Evolutionary conservation across 2,113 vertebrate species (phyloP).

Genomic region (Otocyon megalotis): DNA sequence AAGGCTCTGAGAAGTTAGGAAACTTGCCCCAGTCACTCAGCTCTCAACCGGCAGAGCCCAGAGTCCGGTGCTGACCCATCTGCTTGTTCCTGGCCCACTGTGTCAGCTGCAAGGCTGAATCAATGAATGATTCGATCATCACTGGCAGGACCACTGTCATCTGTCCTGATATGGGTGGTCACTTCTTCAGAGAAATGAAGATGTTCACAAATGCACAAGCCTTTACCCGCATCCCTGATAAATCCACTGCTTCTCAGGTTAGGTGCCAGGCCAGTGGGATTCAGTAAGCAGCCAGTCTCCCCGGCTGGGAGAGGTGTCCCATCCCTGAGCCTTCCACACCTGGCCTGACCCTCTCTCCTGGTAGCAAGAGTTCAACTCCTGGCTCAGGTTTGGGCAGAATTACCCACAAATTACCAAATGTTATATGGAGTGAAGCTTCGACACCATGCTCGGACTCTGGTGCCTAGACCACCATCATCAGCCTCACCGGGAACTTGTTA

Average conservation of each 20-base stretch:
- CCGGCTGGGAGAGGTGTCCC: background rate
- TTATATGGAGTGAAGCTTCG: background rate
- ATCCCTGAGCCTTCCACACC: background rate
- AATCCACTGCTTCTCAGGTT: background rate
- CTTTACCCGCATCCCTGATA: background rate
- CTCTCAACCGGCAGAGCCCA: background rate
- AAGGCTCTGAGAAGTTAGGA: background rate
- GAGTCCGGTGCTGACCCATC: background rate
- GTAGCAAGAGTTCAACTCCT: background rate
- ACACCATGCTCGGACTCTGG: background rate
- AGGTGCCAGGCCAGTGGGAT: background rate
- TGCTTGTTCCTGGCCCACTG: background rate
- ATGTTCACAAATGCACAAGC: background rate
- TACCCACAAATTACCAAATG: background rate
- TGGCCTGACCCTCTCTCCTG: background rate
- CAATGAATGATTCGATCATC: background rate
- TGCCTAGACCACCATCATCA: background rate
- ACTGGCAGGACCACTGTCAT: background rate
- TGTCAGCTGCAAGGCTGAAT: background rate
- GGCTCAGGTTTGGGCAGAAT: background rate
- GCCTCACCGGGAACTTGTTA: background rate
- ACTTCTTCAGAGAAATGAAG: background rate
- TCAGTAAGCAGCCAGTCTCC: background rate
- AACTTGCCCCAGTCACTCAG: background rate
- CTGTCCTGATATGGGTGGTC: background rate